Conservation (phyloP, 2,888 invertebrate species). For the Hirudinaria manillensis region DNA sequence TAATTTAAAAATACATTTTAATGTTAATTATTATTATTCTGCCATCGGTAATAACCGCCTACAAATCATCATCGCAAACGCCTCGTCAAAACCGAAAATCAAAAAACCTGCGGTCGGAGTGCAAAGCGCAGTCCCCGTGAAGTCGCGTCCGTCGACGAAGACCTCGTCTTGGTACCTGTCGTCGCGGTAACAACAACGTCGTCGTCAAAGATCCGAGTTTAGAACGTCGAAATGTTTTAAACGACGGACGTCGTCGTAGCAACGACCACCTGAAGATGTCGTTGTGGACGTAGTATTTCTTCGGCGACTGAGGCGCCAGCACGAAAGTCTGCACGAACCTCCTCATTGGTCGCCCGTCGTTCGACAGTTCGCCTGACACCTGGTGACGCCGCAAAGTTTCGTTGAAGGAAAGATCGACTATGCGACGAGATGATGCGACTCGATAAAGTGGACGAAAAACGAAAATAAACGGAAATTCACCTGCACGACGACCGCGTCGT, state of each 20-base stretch:
- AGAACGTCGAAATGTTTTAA: too few relatives aligned
- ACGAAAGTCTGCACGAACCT: conserved; percentile 97
- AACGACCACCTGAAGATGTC: conserved; percentile 79
- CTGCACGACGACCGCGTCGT: conserved; percentile 89
- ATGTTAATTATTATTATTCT: too few relatives aligned
- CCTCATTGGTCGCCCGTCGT: conserved; percentile 91
- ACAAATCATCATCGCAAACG: too few relatives aligned
- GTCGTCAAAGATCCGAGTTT: not conserved
- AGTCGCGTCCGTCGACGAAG: conserved; percentile 47
- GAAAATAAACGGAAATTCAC: conserved; percentile 46
- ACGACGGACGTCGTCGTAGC: too few relatives aligned
- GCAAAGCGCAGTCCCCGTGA: too few relatives aligned
- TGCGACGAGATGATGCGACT: not conserved
- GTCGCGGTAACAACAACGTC: not conserved
- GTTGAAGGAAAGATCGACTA: not conserved
- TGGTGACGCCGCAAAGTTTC: conserved; percentile 65
- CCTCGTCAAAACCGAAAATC: too few relatives aligned
- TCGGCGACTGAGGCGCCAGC: conserved; percentile 84
- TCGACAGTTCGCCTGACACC: conserved; percentile 92
- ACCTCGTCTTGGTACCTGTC: conserved; percentile 73
- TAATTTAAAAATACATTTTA: too few relatives aligned
- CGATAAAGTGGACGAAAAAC: not conserved
- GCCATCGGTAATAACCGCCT: too few relatives aligned
- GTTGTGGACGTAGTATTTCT: conserved; percentile 96
- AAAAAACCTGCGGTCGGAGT: too few relatives aligned